A percentile compares a stretch with the other conserved stretches of the same genome.
These are phyloP conservation scores for Xyrauchen texanus DNA, from an alignment of 2,113 vertebrate species.

Conservation along the genomic window DNA sequence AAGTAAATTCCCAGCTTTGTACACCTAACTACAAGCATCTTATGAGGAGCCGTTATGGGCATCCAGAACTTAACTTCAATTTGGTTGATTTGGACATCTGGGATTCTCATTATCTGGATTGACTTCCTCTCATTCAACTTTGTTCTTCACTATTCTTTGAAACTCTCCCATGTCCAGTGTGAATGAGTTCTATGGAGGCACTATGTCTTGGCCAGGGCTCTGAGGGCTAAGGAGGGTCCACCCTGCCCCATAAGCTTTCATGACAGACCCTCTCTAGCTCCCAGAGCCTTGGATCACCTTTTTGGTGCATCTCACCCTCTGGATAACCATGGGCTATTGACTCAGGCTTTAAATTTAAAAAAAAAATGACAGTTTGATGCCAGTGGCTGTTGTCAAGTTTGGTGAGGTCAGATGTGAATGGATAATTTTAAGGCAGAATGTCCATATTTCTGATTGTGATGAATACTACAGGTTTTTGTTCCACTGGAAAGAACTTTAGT, in stretches of 20 bases:
- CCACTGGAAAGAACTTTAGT: too few species aligned
- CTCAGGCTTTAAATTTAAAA: neutral
- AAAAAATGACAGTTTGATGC: neutral
- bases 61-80: slow-evolving; percentile 40
- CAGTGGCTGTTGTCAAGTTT: neutral
- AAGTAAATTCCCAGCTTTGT: neutral
- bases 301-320: neutral
- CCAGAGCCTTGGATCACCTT: neutral
- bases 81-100: slow-evolving; percentile 41
- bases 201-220: slow-evolving; percentile 25
- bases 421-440: too few species aligned
- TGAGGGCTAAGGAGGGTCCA: neutral
- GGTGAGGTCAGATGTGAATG: neutral
- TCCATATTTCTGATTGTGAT: too few species aligned
- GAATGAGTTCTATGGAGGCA: slow-evolving; percentile 28
- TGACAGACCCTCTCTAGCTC: neutral
- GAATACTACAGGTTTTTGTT: too few species aligned
- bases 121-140: slow-evolving; percentile 44
- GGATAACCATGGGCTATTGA: neutral
- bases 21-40: slow-evolving; percentile 28
- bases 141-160: slow-evolving; percentile 40
- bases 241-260: neutral
- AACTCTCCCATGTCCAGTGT: slow-evolving; percentile 45
- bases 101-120: slow-evolving; percentile 44
- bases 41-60: slow-evolving; percentile 35